Base-by-base conservation (phyloP, 2,113 vertebrate species). In the Empidonax alnorum region DNA sequence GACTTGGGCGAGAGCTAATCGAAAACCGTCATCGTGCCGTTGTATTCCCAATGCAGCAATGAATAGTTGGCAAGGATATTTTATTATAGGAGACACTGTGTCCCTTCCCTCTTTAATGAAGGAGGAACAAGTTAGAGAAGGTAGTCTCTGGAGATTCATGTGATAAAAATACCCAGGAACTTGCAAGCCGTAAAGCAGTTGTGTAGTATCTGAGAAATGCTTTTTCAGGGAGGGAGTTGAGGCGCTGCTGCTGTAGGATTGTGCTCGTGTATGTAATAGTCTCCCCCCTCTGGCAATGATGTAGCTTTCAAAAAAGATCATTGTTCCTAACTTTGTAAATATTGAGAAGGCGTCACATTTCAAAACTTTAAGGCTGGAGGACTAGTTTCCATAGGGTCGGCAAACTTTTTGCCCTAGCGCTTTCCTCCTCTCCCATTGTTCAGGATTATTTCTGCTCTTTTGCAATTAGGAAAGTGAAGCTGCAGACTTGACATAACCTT, bases 271-370 rank as follows among this genome's bases (percentile, higher is more conserved):
- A 94, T 96, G 94, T 69, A 74, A 71, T 97, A 96, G 96, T 97
- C 96, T 97, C 96, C 96, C 96, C 95, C 96, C 92, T 97, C 96
- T 95, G 96, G 96, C 93, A 96, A 78, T 81, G 83, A 58, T 94
- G 95, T 74, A 84, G 61, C 61, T 84, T 85, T 97, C 61, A 39
- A 72, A 74, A 88, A 49, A 59, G 41, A 35, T 53, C 10, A 75
- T 95, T 79, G 68, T 73, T 92, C 24, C 49, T 92, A 94, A 93
- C 90, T 62, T 74, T 56, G 49, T 80, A 33, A 39, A 2, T 69
- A 23, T n/a, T 76, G 53, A 49, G 42, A 71, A 74, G n/a, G 13
- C 3, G 3, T 28, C 8, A 4, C 9, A 1, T 49, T 37, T 68
- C 27, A 21, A 28, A 89, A n/a, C 30, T 28, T 49, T 33, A 19